phyloP scores from a whole-genome alignment of 1,140 invertebrate species.

The Metaphire vulgaris region DNA sequence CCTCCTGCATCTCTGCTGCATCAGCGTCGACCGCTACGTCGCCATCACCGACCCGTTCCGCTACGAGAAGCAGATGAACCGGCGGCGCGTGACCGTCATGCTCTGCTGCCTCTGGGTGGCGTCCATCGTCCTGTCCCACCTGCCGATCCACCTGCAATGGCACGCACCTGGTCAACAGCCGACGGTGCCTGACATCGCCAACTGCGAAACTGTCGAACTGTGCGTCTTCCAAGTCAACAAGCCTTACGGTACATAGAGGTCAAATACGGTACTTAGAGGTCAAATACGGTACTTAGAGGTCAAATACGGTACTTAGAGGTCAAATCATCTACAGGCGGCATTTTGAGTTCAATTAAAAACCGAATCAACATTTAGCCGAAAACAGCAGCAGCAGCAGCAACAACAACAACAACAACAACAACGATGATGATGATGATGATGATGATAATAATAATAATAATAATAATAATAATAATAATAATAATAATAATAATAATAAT shows the following conservation, averaged over 20 bases:
- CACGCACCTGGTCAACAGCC: conserved; percentile 39
- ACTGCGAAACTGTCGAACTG: background rate
- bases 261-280: no score
- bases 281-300: no score
- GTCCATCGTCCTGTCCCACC: conserved; percentile 49
- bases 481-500: no score
- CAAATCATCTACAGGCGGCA: no score
- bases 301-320: no score
- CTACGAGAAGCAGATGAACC: conserved; percentile 49
- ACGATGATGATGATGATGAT: no score
- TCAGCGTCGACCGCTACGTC: conserved; percentile 46
- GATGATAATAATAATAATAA: no score
- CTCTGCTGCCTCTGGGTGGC: conserved; percentile 46
- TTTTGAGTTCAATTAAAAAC: no score
- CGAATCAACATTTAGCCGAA: no score
- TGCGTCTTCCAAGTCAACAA: conserved; percentile 73
- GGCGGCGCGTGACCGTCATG: conserved; percentile 43
- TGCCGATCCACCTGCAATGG: conserved; percentile 50
- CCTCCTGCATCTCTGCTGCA: conserved; percentile 87
- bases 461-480: no score
- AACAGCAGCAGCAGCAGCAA: no score
- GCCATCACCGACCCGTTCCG: conserved; percentile 51
- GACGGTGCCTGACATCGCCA: background rate
- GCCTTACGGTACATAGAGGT: conserved; percentile 65
- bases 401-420: no score